Conservation (phyloP, 1,140 invertebrate genomes). For the Colletes gigas region DNA sequence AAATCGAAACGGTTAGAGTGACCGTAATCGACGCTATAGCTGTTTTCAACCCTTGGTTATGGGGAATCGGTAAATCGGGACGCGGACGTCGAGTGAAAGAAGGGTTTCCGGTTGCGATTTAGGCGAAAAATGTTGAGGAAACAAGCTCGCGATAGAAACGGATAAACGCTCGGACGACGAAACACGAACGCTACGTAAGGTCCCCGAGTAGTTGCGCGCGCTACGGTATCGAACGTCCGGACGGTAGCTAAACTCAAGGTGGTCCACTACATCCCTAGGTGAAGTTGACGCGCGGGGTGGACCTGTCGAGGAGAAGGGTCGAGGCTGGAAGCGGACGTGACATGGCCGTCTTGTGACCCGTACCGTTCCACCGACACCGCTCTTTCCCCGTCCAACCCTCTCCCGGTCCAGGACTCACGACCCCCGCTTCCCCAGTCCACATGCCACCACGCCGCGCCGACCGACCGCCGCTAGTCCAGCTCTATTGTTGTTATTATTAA, state of each 20-base stretch:
- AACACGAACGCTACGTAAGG: conserved; percentile 23
- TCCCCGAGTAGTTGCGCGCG: conserved; percentile 30
- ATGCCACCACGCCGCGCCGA: conserved; percentile 69
- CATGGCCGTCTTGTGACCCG: conserved; percentile 79
- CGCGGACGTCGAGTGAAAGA: no score
- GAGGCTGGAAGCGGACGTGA: conserved; percentile 78
- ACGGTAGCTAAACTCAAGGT: conserved; percentile 53
- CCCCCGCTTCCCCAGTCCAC: conserved; percentile 57
- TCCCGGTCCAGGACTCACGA: conserved; percentile 12
- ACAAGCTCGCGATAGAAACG: neutral
- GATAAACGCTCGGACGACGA: neutral
- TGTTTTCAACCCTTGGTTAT: no score
- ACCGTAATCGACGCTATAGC: no score
- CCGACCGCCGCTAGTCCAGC: conserved; percentile 74
- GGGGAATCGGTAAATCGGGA: no score
- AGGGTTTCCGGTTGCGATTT: neutral
- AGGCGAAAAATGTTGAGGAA: neutral
- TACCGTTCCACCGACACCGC: conserved; percentile 57
- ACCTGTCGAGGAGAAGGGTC: conserved; percentile 72
- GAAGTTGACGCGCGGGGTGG: conserved; percentile 72
- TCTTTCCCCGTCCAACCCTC: conserved; percentile 58
- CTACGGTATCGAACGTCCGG: conserved; percentile 43
- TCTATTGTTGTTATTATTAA: conserved; percentile 81
- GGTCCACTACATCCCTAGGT: conserved; percentile 62
- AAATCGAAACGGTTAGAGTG: no score